Percentiles rank a stretch among this genome's conserved stretches.
Evolutionary conservation across 2,797 vertebrate species (phyloP).

Genomic region (Agapornis canus): DNA sequence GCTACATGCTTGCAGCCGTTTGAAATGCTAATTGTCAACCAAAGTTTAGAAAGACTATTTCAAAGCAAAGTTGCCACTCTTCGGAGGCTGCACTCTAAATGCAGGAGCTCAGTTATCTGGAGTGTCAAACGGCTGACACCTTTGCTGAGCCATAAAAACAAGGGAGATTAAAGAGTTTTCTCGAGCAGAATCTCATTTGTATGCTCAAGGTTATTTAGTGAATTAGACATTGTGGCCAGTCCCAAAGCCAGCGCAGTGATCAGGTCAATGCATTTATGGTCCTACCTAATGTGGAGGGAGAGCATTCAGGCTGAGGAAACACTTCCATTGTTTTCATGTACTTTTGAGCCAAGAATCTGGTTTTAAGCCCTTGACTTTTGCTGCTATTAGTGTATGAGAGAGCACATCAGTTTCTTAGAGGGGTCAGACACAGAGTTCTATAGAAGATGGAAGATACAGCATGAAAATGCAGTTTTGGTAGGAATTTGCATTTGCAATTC

Average conservation of each 20-base stretch:
- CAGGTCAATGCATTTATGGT: background rate
- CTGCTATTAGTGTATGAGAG: background rate
- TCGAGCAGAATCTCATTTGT: constrained; percentile 39
- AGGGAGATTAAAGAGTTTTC: constrained; percentile 59
- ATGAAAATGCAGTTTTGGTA: background rate
- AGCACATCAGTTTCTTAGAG: background rate
- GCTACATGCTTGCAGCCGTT: constrained; percentile 32
- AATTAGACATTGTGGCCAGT: background rate
- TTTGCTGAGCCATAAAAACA: constrained; percentile 55
- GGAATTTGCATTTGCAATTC: constrained; percentile 4
- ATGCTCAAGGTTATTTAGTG: constrained; percentile 37
- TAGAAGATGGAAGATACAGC: constrained; percentile 21
- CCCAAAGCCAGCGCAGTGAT: background rate
- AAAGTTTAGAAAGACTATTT: constrained; percentile 61
- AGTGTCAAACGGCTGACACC: constrained; percentile 56
- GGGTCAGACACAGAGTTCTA: background rate
- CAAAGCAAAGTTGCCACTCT: constrained; percentile 56
- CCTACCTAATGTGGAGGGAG: background rate
- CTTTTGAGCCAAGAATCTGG: background rate
- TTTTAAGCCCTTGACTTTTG: background rate
- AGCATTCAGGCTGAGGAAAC: background rate
- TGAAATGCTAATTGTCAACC: constrained; percentile 70
- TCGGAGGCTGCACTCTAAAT: constrained; percentile 52
- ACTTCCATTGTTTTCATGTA: background rate
- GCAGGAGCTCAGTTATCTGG: constrained; percentile 50